phyloP scores from a whole-genome alignment of 2,113 vertebrate genomes.

The Paedocypris sp. region DNA sequence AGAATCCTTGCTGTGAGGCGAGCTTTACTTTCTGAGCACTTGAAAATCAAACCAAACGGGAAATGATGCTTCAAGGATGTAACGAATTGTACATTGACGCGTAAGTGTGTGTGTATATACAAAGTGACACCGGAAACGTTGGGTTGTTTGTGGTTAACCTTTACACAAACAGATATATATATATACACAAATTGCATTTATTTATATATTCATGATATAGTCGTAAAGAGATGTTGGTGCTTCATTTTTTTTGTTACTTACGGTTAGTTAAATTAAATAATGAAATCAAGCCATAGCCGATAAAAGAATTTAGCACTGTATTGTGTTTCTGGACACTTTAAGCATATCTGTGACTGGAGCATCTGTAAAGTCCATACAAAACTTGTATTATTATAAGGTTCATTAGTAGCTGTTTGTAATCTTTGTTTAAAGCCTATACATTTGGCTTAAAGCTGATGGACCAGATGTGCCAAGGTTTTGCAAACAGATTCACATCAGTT shows the following conservation, averaged over 20 bases:
- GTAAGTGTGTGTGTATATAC: slow-evolving; percentile 23
- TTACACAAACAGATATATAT: not conserved
- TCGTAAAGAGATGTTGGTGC: slow-evolving; percentile 32
- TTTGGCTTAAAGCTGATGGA: not conserved
- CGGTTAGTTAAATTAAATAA: slow-evolving; percentile 8
- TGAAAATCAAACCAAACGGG: slow-evolving; percentile 13
- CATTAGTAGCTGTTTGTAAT: not conserved
- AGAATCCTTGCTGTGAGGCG: slow-evolving; percentile 23
- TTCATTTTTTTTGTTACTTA: slow-evolving; percentile 19
- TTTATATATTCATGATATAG: slow-evolving; percentile 36
- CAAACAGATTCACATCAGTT: not conserved
- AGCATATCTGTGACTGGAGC: not conserved
- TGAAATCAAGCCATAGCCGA: slow-evolving; percentile 30
- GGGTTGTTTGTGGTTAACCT: slow-evolving; percentile 16
- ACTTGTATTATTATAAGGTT: too few species aligned
- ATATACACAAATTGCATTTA: slow-evolving; percentile 37
- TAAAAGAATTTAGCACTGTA: slow-evolving; percentile 13
- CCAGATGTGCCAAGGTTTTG: not conserved
- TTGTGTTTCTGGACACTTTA: slow-evolving; percentile 7
- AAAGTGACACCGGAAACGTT: slow-evolving; percentile 17
- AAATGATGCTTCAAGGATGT: slow-evolving; percentile 8
- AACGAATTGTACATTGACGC: slow-evolving; percentile 18
- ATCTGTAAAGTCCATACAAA: too few species aligned
- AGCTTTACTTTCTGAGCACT: slow-evolving; percentile 26
- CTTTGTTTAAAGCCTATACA: not conserved